A percentile compares a stretch with the other conserved stretches of the same genome.
Evolutionary conservation across 2,797 vertebrate species (phyloP).

Genomic region (Neomorphus geoffroyi): DNA sequence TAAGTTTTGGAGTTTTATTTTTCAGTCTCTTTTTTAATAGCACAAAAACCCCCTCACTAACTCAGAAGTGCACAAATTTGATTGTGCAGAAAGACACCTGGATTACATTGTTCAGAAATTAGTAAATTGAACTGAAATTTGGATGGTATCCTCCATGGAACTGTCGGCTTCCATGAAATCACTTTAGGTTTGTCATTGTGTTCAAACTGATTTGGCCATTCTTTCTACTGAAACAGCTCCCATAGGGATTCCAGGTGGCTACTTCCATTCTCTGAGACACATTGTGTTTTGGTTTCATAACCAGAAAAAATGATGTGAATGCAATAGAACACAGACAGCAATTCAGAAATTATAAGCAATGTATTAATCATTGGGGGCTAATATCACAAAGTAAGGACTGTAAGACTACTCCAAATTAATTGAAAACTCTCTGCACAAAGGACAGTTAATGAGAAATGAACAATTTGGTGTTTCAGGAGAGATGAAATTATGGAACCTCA

Average conservation of each 20-base stretch:
- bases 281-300: slow-evolving; percentile 57
- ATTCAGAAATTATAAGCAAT: slow-evolving; percentile 56
- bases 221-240: slow-evolving; percentile 6
- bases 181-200: not conserved
- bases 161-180: not conserved
- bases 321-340: slow-evolving; percentile 47
- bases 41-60: not conserved
- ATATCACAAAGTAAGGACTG: slow-evolving; percentile 74
- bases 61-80: not conserved
- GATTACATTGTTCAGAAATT: not conserved
- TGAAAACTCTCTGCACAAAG: slow-evolving; percentile 70
- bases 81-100: not conserved
- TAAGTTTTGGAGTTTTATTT: not conserved
- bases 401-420: slow-evolving; percentile 69
- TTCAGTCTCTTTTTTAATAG: not conserved
- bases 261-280: not conserved
- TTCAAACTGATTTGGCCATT: not conserved
- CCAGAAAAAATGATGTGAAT: slow-evolving; percentile 27
- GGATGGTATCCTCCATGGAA: not conserved
- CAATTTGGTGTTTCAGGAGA: slow-evolving; percentile 72
- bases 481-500: slow-evolving; percentile 48
- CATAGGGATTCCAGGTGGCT: slow-evolving; percentile 20
- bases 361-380: slow-evolving; percentile 76
- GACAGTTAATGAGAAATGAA: slow-evolving; percentile 75
- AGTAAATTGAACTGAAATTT: not conserved